These are phyloP conservation scores for Drosophila aldrichi DNA, from an alignment of 2,888 invertebrate species.

Conservation along the genomic window DNA sequence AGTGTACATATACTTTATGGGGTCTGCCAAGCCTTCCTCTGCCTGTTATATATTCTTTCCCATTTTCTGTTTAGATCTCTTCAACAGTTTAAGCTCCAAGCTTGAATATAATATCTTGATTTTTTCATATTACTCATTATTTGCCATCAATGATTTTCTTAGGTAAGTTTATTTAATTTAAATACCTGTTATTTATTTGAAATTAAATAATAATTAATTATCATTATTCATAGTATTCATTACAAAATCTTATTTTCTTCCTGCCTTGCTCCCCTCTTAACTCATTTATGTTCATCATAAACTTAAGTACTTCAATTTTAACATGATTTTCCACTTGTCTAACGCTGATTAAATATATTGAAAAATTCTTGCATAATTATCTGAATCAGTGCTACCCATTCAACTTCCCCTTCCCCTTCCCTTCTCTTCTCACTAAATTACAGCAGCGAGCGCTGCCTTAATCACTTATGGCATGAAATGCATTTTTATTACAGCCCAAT, in stretches of 20 bases:
- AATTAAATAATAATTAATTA: slow-evolving; percentile 1
- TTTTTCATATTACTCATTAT: neutral
- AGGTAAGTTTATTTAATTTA: neutral
- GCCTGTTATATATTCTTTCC: too few relatives aligned
- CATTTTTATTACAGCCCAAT: slow-evolving; percentile 46
- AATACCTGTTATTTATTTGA: neutral
- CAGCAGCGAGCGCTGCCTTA: slow-evolving; percentile 42
- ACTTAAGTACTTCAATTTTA: neutral
- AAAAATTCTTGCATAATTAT: slow-evolving; percentile 38
- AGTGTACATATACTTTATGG: too few relatives aligned
- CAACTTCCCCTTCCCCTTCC: neutral
- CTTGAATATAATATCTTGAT: too few relatives aligned
- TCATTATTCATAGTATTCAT: neutral
- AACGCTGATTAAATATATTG: slow-evolving; percentile 19
- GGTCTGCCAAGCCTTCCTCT: too few relatives aligned
- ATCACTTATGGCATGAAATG: slow-evolving; percentile 60
- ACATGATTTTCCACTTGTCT: slow-evolving; percentile 7
- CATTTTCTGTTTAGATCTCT: too few relatives aligned
- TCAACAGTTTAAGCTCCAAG: too few relatives aligned
- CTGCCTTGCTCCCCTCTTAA: neutral
- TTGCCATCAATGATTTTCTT: neutral
- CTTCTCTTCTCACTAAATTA: slow-evolving; percentile 6
- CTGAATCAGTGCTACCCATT: neutral
- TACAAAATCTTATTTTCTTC: neutral
- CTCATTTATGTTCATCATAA: neutral